phyloP scores from a whole-genome alignment of 2,113 vertebrate species.

The Eulacestoma nigropectus region DNA sequence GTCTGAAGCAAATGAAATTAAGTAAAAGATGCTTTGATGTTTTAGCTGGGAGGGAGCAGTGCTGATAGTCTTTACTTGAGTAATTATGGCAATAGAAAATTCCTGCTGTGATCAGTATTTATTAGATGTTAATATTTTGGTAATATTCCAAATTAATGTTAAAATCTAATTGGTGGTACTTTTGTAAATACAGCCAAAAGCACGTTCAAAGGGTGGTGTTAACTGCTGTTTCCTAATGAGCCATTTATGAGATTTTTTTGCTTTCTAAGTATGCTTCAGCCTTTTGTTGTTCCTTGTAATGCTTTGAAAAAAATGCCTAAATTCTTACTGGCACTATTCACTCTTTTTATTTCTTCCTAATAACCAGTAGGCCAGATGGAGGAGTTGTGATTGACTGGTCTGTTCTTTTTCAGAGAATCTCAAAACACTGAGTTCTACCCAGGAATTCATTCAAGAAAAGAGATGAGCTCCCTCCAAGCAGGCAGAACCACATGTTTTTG shows the following conservation, averaged over 20 bases:
- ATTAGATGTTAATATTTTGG: background rate
- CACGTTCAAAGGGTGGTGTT: background rate
- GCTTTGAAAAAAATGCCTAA: background rate
- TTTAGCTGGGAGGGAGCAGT: background rate
- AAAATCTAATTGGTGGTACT: background rate
- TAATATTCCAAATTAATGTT: background rate
- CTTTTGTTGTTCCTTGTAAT: background rate
- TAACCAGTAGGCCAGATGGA: background rate
- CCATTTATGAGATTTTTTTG: background rate
- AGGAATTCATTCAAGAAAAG: background rate
- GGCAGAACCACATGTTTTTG: background rate
- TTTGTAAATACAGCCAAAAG: background rate
- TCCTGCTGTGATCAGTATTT: conserved; percentile 16
- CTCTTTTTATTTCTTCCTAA: background rate
- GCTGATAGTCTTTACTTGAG: background rate
- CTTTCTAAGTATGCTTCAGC: background rate
- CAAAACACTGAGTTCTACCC: background rate
- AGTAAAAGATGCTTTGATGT: background rate
- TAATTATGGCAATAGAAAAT: conserved; percentile 12
- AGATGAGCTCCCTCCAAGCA: background rate
- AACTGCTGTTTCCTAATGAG: background rate
- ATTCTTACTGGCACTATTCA: background rate
- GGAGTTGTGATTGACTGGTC: background rate
- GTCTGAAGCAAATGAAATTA: background rate
- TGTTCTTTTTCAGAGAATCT: background rate